phyloP scores from a whole-genome alignment of 2,888 invertebrate genomes.

The Oconnorella tubifera region DNA sequence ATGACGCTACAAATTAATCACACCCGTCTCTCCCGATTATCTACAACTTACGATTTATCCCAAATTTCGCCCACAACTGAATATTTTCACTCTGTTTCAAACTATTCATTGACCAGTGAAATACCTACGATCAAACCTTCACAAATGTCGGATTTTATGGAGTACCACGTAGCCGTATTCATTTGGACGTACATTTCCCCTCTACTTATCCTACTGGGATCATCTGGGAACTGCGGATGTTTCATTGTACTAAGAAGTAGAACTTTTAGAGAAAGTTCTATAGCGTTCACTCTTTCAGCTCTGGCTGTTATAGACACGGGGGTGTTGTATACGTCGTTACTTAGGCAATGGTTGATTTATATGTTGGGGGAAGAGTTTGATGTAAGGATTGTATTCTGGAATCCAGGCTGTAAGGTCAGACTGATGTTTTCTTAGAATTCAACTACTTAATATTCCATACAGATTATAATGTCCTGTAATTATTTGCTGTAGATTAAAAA shows the following conservation, averaged over 20 bases:
- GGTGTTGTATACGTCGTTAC: constrained; percentile 35
- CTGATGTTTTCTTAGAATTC: no score
- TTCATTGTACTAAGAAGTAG: constrained; percentile 16
- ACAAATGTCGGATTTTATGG: no score
- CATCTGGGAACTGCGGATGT: constrained; percentile 14
- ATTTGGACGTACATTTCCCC: constrained; percentile 16
- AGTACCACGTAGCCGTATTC: not conserved
- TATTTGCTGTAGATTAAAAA: no score
- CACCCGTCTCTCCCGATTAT: no score
- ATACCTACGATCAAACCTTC: no score
- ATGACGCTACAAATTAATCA: no score
- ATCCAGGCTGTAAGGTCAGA: constrained; percentile 38
- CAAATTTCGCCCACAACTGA: no score
- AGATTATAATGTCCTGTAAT: no score
- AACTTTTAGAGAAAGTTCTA: constrained; percentile 10
- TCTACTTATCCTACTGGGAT: constrained; percentile 19
- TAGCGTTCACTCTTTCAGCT: constrained; percentile 18
- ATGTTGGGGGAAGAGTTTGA: not conserved
- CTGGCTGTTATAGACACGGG: constrained; percentile 43
- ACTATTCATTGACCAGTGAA: no score
- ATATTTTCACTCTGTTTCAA: no score
- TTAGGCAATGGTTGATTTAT: constrained; percentile 18
- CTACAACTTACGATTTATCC: no score
- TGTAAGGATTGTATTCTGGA: constrained; percentile 17
- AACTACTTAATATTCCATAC: no score